Evolutionary conservation across 2,797 vertebrate genomes (phyloP).

Genomic region (Poecilia wingei): DNA sequence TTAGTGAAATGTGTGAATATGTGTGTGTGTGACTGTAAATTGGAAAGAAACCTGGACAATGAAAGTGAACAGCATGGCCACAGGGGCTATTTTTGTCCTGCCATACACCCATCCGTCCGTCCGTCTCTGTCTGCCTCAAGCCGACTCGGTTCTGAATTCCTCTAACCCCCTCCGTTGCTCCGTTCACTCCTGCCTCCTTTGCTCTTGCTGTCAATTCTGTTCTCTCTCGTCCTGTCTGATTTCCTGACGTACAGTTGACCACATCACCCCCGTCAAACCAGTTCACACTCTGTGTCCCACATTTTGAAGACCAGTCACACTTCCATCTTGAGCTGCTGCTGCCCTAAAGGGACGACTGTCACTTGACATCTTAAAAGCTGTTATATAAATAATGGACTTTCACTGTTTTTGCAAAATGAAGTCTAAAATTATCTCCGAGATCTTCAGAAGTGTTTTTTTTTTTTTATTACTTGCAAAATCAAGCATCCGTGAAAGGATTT

Average conservation of each 20-base stretch:
- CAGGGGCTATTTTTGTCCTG: slow-evolving; percentile 71
- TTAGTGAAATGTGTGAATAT: slow-evolving; percentile 28
- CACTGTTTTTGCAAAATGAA: slow-evolving; percentile 34
- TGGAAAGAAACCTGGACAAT: slow-evolving; percentile 78
- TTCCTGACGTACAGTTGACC: slow-evolving; percentile 26
- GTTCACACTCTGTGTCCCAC: slow-evolving; percentile 29
- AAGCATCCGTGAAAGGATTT: slow-evolving; percentile 16
- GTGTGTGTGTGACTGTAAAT: slow-evolving; percentile 59
- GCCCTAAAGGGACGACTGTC: slow-evolving; percentile 50
- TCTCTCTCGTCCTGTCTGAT: slow-evolving; percentile 23
- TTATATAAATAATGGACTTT: slow-evolving; percentile 52
- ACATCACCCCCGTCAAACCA: slow-evolving; percentile 37
- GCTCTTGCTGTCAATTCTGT: slow-evolving; percentile 26
- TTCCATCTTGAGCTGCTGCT: slow-evolving; percentile 39
- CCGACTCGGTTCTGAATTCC: slow-evolving; percentile 48
- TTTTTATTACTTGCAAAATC: slow-evolving; percentile 22
- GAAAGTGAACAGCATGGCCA: slow-evolving; percentile 71
- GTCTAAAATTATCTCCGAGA: slow-evolving; percentile 45
- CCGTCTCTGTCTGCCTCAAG: slow-evolving; percentile 35
- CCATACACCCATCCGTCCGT: slow-evolving; percentile 56
- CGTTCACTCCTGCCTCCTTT: slow-evolving; percentile 12
- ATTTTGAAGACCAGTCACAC: slow-evolving; percentile 36
- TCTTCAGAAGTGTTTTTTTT: slow-evolving; percentile 35
- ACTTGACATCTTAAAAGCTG: slow-evolving; percentile 53
- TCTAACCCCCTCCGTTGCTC: slow-evolving; percentile 12